Conservation (phyloP, 2,888 invertebrate genomes). For the Cataglyphis rosenhaueri region DNA sequence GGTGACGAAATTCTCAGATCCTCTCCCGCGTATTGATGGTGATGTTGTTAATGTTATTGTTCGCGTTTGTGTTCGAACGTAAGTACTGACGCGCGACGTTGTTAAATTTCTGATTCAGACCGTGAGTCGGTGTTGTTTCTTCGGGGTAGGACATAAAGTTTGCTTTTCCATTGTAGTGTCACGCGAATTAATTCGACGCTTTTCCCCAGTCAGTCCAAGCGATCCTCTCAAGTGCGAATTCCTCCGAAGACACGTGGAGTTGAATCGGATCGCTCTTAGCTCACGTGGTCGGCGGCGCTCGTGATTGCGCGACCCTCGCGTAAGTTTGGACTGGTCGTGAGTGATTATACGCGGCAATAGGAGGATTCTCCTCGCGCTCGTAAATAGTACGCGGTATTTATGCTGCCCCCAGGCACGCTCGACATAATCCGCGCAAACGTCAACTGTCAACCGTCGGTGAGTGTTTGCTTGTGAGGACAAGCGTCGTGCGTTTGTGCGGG, state of each 20-base stretch:
- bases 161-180: background rate
- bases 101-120: background rate
- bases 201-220: background rate
- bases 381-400: conserved; percentile 15
- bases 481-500: conserved; percentile 21
- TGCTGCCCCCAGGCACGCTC: conserved; percentile 29
- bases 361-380: conserved; percentile 45
- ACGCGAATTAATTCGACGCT: background rate
- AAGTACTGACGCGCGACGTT: conserved; percentile 54
- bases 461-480: conserved; percentile 40
- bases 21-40: conserved; percentile 58
- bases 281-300: conserved; percentile 71
- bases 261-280: conserved; percentile 61
- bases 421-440: conserved; percentile 32
- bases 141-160: background rate
- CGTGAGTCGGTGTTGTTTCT: conserved; percentile 24
- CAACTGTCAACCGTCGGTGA: conserved; percentile 30
- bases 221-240: conserved; percentile 42
- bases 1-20: conserved; percentile 45
- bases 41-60: conserved; percentile 57
- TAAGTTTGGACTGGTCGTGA: conserved; percentile 33
- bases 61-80: conserved; percentile 56
- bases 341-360: background rate
- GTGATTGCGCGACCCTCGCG: conserved; percentile 47
- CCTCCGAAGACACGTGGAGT: conserved; percentile 68